phyloP scores from a whole-genome alignment of 2,113 vertebrate species.

The Lamprotornis superbus region DNA sequence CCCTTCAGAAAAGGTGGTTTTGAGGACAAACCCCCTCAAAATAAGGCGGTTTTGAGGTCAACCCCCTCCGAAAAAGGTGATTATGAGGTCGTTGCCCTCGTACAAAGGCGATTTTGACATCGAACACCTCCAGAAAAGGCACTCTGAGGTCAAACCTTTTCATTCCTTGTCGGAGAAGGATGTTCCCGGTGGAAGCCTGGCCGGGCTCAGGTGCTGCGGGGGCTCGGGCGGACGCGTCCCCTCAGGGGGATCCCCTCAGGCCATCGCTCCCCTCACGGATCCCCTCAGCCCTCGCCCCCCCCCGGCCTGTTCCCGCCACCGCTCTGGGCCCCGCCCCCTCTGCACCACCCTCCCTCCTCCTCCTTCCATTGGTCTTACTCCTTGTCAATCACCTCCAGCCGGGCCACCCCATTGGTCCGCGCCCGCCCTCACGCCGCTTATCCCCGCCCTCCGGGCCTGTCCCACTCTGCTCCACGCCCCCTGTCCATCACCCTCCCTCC shows the following conservation, averaged over 20 bases:
- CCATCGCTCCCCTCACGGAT: background rate
- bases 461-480: too few relatives aligned
- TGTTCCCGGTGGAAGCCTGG: background rate
- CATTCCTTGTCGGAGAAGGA: background rate
- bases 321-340: background rate
- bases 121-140: background rate
- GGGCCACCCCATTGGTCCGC: background rate
- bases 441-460: background rate
- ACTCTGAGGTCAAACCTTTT: background rate
- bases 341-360: background rate
- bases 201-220: accelerated
- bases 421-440: background rate
- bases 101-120: background rate
- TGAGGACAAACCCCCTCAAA: background rate
- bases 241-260: background rate
- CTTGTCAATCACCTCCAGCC: accelerated
- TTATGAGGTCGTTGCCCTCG: background rate
- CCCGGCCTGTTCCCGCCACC: background rate
- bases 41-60: background rate
- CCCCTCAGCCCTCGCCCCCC: background rate
- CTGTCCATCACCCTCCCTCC: background rate
- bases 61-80: background rate
- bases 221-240: accelerated
- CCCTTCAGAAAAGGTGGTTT: background rate
- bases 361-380: accelerated